A percentile compares a stretch with the other conserved stretches of the same genome.
These are phyloP conservation scores for Takifugu flavidus DNA, from an alignment of 2,113 vertebrate species.

Conservation along the genomic window DNA sequence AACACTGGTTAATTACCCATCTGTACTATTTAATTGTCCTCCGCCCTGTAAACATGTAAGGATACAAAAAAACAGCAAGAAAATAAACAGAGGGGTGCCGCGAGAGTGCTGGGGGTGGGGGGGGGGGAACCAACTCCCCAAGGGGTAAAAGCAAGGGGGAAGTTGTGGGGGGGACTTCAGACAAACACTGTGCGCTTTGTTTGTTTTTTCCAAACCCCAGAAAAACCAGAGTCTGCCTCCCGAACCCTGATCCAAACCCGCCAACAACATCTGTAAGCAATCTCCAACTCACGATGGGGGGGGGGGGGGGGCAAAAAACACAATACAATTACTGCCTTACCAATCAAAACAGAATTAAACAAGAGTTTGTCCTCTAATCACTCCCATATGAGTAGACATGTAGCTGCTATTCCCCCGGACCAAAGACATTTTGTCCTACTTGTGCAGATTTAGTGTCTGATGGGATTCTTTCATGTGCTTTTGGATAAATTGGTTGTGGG, in stretches of 20 bases:
- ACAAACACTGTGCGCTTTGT: slow-evolving; percentile 73
- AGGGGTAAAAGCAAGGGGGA: slow-evolving; percentile 56
- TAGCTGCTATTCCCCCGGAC: slow-evolving; percentile 39
- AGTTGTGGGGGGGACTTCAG: slow-evolving; percentile 63
- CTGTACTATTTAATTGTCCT: slow-evolving; percentile 56
- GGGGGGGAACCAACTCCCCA: slow-evolving; percentile 51
- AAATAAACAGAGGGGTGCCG: slow-evolving; percentile 36
- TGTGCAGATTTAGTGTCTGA: slow-evolving; percentile 47
- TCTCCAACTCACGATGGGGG: slow-evolving; percentile 45
- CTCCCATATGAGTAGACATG: slow-evolving; percentile 62
- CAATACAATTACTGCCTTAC: slow-evolving; percentile 67
- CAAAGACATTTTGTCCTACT: slow-evolving; percentile 51
- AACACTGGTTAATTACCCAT: slow-evolving; percentile 57
- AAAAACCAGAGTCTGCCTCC: slow-evolving; percentile 66
- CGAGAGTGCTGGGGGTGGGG: neutral
- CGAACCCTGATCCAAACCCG: slow-evolving; percentile 57
- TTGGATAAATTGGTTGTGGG: too few relatives aligned
- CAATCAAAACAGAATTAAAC: slow-evolving; percentile 76
- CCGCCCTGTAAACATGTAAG: slow-evolving; percentile 51
- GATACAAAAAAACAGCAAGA: slow-evolving; percentile 37
- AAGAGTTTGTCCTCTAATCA: slow-evolving; percentile 71
- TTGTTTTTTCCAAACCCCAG: slow-evolving; percentile 64
- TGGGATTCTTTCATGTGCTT: slow-evolving; percentile 20
- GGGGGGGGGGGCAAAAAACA: slow-evolving; percentile 28
- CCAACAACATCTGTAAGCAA: slow-evolving; percentile 77